Base-by-base conservation (phyloP, 1,140 invertebrate species). In the Apis mellifera region DNA sequence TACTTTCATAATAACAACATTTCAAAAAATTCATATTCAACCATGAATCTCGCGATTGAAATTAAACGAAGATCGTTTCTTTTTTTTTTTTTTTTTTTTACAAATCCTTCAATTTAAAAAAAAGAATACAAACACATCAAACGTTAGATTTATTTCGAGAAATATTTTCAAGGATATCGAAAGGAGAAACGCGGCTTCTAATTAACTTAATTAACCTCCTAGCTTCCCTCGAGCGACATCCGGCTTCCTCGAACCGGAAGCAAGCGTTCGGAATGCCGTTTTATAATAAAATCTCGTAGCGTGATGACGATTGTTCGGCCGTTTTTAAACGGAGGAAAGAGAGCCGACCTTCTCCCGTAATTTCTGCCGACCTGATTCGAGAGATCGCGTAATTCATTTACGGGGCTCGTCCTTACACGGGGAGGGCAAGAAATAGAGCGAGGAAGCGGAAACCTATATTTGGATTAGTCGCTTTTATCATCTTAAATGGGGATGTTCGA, bases 401-500 rank as follows among this genome's bases (percentile, higher is more conserved):
- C 60, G 54, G 55, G 50, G 5, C 19, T 42, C 52, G 15, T 77
- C 50, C 57, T 60, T 64, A 57, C 48, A 42, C 32, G 32, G 7
- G 32, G 32, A 42, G 32, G 59, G 52, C n/a, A 52, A 73, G 54
- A 54, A 32, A 74, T 75, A 85, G 68, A 82, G 65, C 60, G 64
- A 77, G 77, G 76, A 85, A 81, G 69, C 85, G 57, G 68, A 78
- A 55, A 12, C n/a, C 23, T 82, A 82, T 86, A 85, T 82, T 86
- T 85, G 69, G 62, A 86, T 64, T 72, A 32, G 42, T 57, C n/a
- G 54, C 23, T 65, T 69, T 78, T 76, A 32, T 54, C 62, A 19
- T 74, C 57, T 66, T 60, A 83, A 79, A 76, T 48, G 32, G n/a
- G 32, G 59, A 55, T 55, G 52, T n/a, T 64, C 42, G 78, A 79